phyloP scores from a whole-genome alignment of 1,140 invertebrate genomes.

The Wiebesia pumilae region DNA sequence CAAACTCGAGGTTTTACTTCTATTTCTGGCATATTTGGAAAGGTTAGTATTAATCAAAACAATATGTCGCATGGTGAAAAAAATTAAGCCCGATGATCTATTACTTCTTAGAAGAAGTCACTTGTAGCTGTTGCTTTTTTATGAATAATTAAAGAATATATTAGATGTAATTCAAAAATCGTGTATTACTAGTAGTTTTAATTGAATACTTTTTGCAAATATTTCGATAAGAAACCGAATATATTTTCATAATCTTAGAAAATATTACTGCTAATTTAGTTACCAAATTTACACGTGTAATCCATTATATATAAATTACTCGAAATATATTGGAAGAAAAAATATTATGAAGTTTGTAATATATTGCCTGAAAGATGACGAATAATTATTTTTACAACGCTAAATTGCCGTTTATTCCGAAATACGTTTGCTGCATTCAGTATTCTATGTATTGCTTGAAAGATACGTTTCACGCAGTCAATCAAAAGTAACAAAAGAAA shows the following conservation, averaged over 20 bases:
- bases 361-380: too few relatives aligned
- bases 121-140: neutral
- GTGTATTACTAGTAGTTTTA: neutral
- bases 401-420: too few relatives aligned
- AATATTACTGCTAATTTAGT: neutral
- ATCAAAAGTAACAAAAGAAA: too few relatives aligned
- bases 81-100: conserved; percentile 32
- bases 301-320: neutral
- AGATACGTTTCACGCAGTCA: too few relatives aligned
- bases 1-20: conserved; percentile 32
- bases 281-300: neutral
- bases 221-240: neutral
- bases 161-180: neutral
- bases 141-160: neutral
- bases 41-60: conserved; percentile 50
- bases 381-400: too few relatives aligned
- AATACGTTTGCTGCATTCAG: too few relatives aligned
- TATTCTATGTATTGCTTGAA: too few relatives aligned
- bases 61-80: conserved; percentile 37
- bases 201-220: neutral
- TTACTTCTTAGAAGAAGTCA: conserved; percentile 30
- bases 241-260: neutral
- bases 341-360: too few relatives aligned
- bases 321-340: neutral
- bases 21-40: conserved; percentile 50